Evolutionary conservation across 2,113 vertebrate species (phyloP), one percentile per base, ranked within the genome.

Genomic region (Onychostruthus taczanowskii): DNA sequence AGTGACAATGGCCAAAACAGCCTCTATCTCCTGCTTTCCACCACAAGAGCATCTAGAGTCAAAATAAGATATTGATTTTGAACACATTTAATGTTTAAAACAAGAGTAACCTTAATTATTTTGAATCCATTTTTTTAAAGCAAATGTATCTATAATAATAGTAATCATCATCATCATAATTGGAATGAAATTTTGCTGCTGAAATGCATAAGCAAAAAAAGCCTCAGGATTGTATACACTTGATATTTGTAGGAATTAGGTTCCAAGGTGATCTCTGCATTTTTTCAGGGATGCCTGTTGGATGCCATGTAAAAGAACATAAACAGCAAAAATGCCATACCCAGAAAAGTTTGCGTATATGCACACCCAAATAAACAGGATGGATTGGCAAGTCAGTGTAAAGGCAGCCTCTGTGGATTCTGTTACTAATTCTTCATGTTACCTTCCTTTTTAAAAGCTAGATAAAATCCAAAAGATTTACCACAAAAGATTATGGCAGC

Each of bases 11-110:
- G 35, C 69, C 68, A 56, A 92, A 83, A 23, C 33, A 92, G 62
- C 49, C 41, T 87, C 62, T 61, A 53, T 62, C 68, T 79, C 70
- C 79, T 75, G 41, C 43, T 86, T 50, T 90, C 61, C 23, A 84
- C 52, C 41, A 61, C 27, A 79, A 61, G 44, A 94, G 9, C 61
- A 92, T 68, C 83, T 89, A 86, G 61, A 93, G 81, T 61, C 85
- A 95, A 96, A 96, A 93, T 84, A 90, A 90, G 93, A 84, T 95
- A 96, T 89, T 95, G 95, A 96, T 96, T 95, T 93, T 84, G 73
- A 94, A 90, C 73, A 39, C 39, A 76, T 87, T 84, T 73, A 64
- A 68, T 93, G 73, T 46, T 87, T 89, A 78, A 88, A 89, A 4
- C 26, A 68, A 78, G 76, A 72, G 6, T 37, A 92, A 59, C 31